Evolutionary conservation across 1,140 invertebrate species (phyloP).

Genomic region (Phymastichus coffea): DNA sequence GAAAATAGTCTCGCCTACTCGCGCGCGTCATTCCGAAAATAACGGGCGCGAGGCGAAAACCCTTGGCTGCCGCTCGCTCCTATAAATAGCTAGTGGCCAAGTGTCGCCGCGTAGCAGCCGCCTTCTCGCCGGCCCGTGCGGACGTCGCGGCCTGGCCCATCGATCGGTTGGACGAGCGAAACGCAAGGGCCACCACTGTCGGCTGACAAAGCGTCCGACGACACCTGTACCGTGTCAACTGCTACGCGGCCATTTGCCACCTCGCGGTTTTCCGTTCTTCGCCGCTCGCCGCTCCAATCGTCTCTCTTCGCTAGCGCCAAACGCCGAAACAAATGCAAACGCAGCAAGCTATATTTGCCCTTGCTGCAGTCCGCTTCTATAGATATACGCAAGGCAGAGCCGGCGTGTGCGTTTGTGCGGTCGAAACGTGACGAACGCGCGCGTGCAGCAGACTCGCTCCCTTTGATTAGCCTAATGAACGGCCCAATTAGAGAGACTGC

Average conservation of each 20-base stretch:
- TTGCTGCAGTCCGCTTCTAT: too few relatives aligned
- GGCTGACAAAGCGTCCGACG: too few relatives aligned
- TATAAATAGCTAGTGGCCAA: conserved; percentile 27
- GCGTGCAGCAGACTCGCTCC: too few relatives aligned
- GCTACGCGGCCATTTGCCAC: too few relatives aligned
- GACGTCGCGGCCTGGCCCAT: too few relatives aligned
- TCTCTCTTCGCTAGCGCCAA: not conserved
- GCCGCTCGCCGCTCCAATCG: not conserved
- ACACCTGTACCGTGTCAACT: too few relatives aligned
- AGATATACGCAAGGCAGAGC: too few relatives aligned
- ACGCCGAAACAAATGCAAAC: not conserved
- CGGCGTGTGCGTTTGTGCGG: not conserved
- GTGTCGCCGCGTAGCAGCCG: not conserved
- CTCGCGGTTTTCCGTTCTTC: not conserved
- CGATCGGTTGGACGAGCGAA: too few relatives aligned
- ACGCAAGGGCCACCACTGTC: too few relatives aligned
- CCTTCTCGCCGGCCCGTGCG: not conserved
- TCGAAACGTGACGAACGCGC: conserved; percentile 15
- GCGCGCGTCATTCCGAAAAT: conserved; percentile 21
- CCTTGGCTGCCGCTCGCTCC: not conserved
- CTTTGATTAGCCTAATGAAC: conserved; percentile 28
- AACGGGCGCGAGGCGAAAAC: conserved; percentile 2
- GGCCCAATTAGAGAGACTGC: conserved; percentile 25
- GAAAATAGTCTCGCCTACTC: conserved; percentile 1
- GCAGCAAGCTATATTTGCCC: not conserved